Conservation (phyloP, 2,888 invertebrate species). For the Heliconius erato region DNA sequence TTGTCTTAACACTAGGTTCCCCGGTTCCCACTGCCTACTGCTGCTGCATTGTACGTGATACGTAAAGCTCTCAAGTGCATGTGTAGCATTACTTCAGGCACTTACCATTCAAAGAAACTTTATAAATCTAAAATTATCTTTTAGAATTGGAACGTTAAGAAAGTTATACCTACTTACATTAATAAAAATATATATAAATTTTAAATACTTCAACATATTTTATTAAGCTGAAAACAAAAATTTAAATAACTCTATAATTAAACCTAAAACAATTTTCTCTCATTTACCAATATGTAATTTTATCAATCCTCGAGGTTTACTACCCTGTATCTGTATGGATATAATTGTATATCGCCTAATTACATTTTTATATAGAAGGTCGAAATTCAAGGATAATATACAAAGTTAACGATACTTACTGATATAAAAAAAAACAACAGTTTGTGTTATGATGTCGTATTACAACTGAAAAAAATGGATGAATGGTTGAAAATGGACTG, state of each 20-base stretch:
- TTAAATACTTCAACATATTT: too few relatives aligned
- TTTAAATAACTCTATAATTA: not conserved
- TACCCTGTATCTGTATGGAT: not conserved
- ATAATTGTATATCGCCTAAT: not conserved
- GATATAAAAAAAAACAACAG: not conserved
- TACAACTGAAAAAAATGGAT: not conserved
- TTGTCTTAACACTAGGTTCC: not conserved
- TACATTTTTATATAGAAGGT: constrained; percentile 15
- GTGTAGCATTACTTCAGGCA: too few relatives aligned
- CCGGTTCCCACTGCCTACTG: not conserved
- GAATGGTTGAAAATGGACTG: not conserved
- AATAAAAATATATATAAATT: too few relatives aligned
- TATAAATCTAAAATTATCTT: too few relatives aligned
- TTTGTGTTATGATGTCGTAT: not conserved
- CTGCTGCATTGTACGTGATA: not conserved
- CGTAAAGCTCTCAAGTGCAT: too few relatives aligned
- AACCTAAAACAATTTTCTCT: not conserved
- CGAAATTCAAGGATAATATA: constrained; percentile 3
- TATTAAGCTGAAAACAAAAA: not conserved
- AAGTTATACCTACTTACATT: too few relatives aligned
- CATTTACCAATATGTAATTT: not conserved
- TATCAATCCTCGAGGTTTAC: not conserved
- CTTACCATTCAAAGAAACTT: too few relatives aligned
- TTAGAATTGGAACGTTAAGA: too few relatives aligned
- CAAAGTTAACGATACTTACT: not conserved